Base-by-base conservation (phyloP, 2,797 vertebrate species). In the Dallia pectoralis region DNA sequence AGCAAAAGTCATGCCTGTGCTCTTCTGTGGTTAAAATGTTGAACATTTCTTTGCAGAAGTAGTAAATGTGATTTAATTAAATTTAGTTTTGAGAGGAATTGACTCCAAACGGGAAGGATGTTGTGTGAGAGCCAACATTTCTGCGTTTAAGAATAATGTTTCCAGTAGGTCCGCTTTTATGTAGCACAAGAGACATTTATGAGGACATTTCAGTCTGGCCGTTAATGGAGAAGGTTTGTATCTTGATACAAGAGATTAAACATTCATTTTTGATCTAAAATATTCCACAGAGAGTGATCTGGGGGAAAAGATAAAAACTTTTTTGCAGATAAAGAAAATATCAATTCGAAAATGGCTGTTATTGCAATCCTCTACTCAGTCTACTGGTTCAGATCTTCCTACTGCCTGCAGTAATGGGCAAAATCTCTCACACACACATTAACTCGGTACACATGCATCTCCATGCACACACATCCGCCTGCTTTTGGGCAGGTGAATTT, bases 281-380 rank as follows among this genome's bases (percentile, higher is more conserved):
- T 7, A n/a, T n/a, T n/a, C n/a, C n/a, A n/a, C n/a, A n/a, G n/a
- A n/a, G n/a, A n/a, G n/a, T n/a, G n/a, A n/a, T n/a, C n/a, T n/a
- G n/a, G n/a, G n/a, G n/a, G n/a, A n/a, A n/a, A n/a, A n/a, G 3
- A n/a, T n/a, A n/a, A n/a, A n/a, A n/a, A n/a, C n/a, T n/a, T n/a
- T n/a, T n/a, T n/a, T 51, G 62, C 66, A 4, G 30, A 67, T 49
- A 59, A 61, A 33, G 65, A n/a, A 44, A 7, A 47, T 22, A 77
- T 73, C 65, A 44, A 69, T 40, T 64, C 22, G 16, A 51, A 61
- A 73, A 71, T 25, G 63, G 62, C 70, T 74, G 75, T 59, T 61
- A 56, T n/a, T 40, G 22, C 32, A 44, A 71, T 62, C 1, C n/a
- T 47, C 29, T 72, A 15, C 15, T 65, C n/a, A n/a, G n/a, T n/a